These are phyloP conservation scores for Patella ulyssiponensis DNA, from an alignment of 2,888 invertebrate genomes.

Conservation along the genomic window DNA sequence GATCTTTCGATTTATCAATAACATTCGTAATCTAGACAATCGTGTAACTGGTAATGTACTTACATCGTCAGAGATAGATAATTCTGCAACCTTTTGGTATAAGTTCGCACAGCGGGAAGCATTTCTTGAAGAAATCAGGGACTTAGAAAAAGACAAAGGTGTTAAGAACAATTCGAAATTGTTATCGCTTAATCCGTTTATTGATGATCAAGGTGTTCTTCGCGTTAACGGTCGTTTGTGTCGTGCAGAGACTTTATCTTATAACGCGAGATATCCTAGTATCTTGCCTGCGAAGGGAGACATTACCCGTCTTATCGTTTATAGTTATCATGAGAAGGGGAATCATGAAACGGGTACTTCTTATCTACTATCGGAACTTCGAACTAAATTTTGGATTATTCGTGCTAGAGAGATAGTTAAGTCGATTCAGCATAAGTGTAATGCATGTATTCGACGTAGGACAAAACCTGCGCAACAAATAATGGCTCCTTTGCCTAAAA, in stretches of 20 bases:
- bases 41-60: neutral
- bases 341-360: slow-evolving; percentile 27
- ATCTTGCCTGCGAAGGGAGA: slow-evolving; percentile 31
- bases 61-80: neutral
- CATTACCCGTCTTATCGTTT: slow-evolving; percentile 30
- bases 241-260: slow-evolving; percentile 13
- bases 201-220: neutral
- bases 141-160: too few relatives aligned
- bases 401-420: slow-evolving; percentile 30
- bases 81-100: neutral
- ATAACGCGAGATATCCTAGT: slow-evolving; percentile 27
- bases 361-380: slow-evolving; percentile 22
- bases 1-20: neutral
- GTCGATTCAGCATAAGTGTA: slow-evolving; percentile 24
- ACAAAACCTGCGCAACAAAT: slow-evolving; percentile 21
- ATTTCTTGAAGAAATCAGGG: too few relatives aligned
- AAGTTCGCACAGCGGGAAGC: too few relatives aligned
- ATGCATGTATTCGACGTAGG: slow-evolving; percentile 23
- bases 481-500: slow-evolving; percentile 31
- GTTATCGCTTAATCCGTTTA: too few relatives aligned
- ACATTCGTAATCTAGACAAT: neutral
- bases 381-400: slow-evolving; percentile 33
- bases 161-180: too few relatives aligned
- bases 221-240: neutral
- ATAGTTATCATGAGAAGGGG: slow-evolving; percentile 23